phyloP scores from a whole-genome alignment of 2,113 vertebrate genomes.

The Accipiter cooperii region DNA sequence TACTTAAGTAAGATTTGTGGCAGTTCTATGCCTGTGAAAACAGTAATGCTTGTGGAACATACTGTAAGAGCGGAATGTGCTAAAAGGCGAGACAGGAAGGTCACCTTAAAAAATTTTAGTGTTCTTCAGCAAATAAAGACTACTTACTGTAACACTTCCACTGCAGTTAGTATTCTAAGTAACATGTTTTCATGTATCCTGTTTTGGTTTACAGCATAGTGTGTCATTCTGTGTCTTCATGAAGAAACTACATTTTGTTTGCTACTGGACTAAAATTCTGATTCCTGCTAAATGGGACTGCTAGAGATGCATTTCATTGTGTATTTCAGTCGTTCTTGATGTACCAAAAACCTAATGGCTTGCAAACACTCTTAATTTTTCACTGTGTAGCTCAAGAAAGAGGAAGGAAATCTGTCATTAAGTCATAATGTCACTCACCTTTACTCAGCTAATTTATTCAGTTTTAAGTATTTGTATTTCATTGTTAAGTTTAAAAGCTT shows the following conservation, averaged over 20 bases:
- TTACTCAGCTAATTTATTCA: neutral
- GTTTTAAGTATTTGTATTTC: neutral
- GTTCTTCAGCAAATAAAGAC: neutral
- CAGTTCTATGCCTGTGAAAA: neutral
- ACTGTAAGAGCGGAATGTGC: neutral
- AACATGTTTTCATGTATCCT: neutral
- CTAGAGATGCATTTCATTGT: neutral
- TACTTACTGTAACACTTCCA: neutral
- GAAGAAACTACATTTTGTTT: neutral
- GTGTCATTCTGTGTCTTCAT: neutral
- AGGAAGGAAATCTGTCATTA: neutral
- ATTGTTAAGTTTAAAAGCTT: neutral
- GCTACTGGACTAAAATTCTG: neutral
- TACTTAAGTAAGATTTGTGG: neutral
- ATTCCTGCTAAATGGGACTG: neutral
- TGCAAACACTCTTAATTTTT: neutral
- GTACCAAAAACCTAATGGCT: neutral
- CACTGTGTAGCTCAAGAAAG: neutral
- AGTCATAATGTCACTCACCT: neutral
- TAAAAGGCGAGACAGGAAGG: neutral
- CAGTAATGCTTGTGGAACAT: neutral
- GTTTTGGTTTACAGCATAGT: neutral
- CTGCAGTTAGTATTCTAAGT: neutral
- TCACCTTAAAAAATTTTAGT: neutral
- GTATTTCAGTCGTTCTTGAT: neutral